Evolutionary conservation across 1,140 invertebrate genomes (phyloP).

Genomic region (Dryas iulia): DNA sequence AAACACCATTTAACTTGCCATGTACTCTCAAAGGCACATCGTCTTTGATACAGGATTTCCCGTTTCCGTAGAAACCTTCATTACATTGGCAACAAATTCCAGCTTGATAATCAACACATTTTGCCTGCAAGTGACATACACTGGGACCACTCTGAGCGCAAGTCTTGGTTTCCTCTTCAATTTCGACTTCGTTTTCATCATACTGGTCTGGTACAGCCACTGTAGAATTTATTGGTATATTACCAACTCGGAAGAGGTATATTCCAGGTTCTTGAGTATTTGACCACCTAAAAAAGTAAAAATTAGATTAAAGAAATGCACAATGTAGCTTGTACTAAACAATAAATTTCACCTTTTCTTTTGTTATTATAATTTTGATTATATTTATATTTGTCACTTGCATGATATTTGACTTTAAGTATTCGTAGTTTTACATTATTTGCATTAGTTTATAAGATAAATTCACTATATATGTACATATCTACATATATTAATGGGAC

Average conservation of each 20-base stretch:
- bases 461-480: too few species aligned
- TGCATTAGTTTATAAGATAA: too few species aligned
- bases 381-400: too few species aligned
- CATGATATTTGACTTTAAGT: too few species aligned
- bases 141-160: conserved; percentile 82
- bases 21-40: conserved; percentile 91
- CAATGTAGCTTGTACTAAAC: background rate
- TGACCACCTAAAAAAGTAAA: conserved; percentile 84
- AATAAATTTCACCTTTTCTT: too few species aligned
- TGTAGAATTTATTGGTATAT: conserved; percentile 81
- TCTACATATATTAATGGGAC: too few species aligned
- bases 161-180: conserved; percentile 69
- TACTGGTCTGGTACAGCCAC: conserved; percentile 85
- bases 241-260: conserved; percentile 91
- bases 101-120: conserved; percentile 89
- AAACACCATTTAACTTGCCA: conserved; percentile 89
- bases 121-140: conserved; percentile 90
- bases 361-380: too few species aligned
- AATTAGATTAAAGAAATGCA: conserved; percentile 6
- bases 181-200: conserved; percentile 66
- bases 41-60: conserved; percentile 91
- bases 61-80: conserved; percentile 93
- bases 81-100: conserved; percentile 95
- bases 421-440: too few species aligned
- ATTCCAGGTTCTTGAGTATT: conserved; percentile 91